Conservation (phyloP, 2,888 invertebrate genomes). For the Nowickia ferox region DNA sequence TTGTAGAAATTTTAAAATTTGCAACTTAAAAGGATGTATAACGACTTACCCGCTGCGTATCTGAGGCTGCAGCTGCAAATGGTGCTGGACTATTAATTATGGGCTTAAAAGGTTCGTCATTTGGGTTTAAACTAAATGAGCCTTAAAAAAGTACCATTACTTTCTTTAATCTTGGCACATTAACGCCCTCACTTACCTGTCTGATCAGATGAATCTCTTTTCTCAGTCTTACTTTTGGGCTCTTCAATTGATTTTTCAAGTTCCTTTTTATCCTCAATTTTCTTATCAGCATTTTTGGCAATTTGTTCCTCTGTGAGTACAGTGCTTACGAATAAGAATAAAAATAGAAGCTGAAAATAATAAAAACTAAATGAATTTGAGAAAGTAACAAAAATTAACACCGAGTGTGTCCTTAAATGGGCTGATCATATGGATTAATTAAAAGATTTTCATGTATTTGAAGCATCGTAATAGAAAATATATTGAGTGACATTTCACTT, state of each 20-base stretch:
- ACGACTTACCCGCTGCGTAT: conserved; percentile 35
- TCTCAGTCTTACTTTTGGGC: conserved; percentile 69
- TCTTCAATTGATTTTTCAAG: conserved; percentile 28
- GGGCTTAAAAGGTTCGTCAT: conserved; percentile 77
- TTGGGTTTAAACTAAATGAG: conserved; percentile 69
- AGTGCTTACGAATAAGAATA: conserved; percentile 56
- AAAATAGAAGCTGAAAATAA: conserved; percentile 49
- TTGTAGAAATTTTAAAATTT: background rate
- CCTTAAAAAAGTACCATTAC: conserved; percentile 40
- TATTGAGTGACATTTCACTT: background rate
- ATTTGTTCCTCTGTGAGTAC: conserved; percentile 36
- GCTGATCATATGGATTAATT: too few relatives aligned
- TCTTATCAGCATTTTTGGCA: conserved; percentile 22
- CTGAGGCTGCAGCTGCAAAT: conserved; percentile 76
- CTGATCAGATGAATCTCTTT: conserved; percentile 72
- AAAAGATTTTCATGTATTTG: too few relatives aligned
- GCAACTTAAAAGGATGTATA: background rate
- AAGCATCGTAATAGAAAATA: background rate
- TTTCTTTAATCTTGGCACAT: background rate
- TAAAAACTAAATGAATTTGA: background rate
- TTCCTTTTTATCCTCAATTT: conserved; percentile 37
- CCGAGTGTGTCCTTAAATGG: background rate
- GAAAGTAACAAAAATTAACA: background rate
- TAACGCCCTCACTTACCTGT: conserved; percentile 56
- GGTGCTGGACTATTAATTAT: conserved; percentile 69